These are phyloP conservation scores for Thyatira batis DNA, from an alignment of 2,888 invertebrate genomes.

Conservation along the genomic window DNA sequence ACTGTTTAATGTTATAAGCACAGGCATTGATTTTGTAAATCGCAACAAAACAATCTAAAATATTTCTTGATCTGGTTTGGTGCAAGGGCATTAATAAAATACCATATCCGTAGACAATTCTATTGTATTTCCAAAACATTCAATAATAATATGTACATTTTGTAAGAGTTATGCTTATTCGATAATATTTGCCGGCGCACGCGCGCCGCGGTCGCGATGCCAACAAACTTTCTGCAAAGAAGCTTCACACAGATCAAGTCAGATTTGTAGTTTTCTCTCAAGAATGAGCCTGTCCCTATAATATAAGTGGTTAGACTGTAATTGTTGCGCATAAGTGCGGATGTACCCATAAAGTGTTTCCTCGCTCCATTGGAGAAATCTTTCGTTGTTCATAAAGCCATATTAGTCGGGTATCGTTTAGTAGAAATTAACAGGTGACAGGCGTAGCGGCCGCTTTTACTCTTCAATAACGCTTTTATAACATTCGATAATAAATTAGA, in stretches of 20 bases:
- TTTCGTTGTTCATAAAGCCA: slow-evolving; percentile 2
- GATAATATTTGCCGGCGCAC: neutral
- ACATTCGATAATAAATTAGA: neutral
- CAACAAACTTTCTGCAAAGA: slow-evolving; percentile 1
- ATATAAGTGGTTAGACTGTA: neutral
- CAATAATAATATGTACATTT: no score
- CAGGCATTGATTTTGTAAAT: no score
- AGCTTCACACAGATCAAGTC: neutral
- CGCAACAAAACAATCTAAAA: no score
- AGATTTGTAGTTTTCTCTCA: neutral
- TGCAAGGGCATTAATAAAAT: no score
- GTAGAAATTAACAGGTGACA: neutral
- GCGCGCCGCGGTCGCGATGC: neutral
- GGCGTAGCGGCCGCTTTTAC: neutral
- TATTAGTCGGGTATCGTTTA: neutral
- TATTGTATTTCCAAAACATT: no score
- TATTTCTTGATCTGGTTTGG: no score
- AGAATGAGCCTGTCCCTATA: neutral
- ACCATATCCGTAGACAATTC: no score
- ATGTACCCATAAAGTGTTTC: neutral
- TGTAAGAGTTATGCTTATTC: no score
- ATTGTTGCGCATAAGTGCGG: slow-evolving; percentile 1
- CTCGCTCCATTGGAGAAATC: slow-evolving; percentile 1
- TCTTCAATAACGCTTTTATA: neutral
- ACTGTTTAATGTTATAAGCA: no score